Evolutionary conservation across 2,113 vertebrate genomes (phyloP), one percentile per base, ranked within the genome.

Genomic region (Recurvirostra avosetta): DNA sequence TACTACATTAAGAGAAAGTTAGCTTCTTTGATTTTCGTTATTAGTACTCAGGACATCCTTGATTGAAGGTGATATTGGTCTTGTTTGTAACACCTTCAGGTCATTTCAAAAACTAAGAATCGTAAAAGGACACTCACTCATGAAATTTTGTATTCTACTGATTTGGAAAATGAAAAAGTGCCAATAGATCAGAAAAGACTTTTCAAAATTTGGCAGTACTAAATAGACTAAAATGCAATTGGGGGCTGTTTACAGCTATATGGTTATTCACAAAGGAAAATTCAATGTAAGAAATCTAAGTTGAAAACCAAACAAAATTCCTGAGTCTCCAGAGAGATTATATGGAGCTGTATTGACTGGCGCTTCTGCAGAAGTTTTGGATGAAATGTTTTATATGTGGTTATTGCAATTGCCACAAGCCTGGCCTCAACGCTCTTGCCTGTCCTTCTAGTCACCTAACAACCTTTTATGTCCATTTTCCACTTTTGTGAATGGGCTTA

Each of bases 351-450:
- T 34, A 20, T 7, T 11, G n/a, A 43, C 26, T 52, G 23, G 11
- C 53, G 12, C 16, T 65, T 62, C 63, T 77, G 50, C 18, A 72
- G 62, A 72, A 59, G 66, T 27, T 26, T 86, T 36, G 47, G 8
- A 47, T 90, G 5, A 43, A 56, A 36, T 17, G 1, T 74, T 23
- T n/a, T 66, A 6, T 26, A 9, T 0, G 0, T 6, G 9, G 8
- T 36, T 59, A 3, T 38, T 84, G 16, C 6, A 30, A 27, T 70
- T 80, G 68, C 22, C 49, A 25, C 12, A 7, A 22, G 49, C 49
- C 49, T 49, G 49, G 49, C 21, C 21, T 49, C 49, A 49, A 49
- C 22, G 49, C 5, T 8, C 3, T 88, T 83, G 27, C 34, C 47
- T 74, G 12, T 61, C 49, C 16, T 79, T 85, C n/a, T 18, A 47